Evolutionary conservation across 2,888 invertebrate genomes (phyloP), one percentile per base, ranked within the genome.

Genomic region (Mesorhabditis sp.): DNA sequence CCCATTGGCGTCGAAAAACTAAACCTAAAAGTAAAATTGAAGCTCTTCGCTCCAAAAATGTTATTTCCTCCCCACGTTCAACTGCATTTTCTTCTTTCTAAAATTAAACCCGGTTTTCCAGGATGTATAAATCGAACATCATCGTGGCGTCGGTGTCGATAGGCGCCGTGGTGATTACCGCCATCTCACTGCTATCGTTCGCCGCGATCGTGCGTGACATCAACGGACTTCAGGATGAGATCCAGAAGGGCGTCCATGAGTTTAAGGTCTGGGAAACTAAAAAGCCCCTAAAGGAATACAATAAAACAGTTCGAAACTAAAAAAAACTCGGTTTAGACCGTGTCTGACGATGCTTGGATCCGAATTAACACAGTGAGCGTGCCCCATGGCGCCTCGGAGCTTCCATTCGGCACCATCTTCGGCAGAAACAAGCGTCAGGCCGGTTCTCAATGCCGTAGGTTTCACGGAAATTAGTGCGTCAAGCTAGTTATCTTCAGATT

Each of bases 181-280:
- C 58, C n/a, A 50, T 50, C n/a, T 50, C 58, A 50, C n/a, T 50
- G 58, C 58, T 50, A 13, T 50, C 58, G 2, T 50, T 50, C n/a
- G 58, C 58, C 10, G 58, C 58, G 7, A 50, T 50, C n/a, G 58
- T 50, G 10, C 7, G n/a, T 10, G 58, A 50, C n/a, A 50, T 50
- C 58, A 50, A 50, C n/a, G 58, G 58, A 50, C 58, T 50, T 13
- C 58, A 50, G 58, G 58, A 50, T 10, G 58, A 50, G 58, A 50
- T 50, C n/a, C 58, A 50, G 58, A 50, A 50, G 58, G 58, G 58
- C 58, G 58, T 50, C n/a, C n/a, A 50, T 50, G 58, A 50, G 58
- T 50, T 50, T n/a, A 50, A 50, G 58, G 58, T 50, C n/a, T 50
- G 58, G 58, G 28, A 28, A 28, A 28, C 28, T 28, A 28, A 28